A percentile compares a stretch with the other conserved stretches of the same genome.
Conservation (phyloP, 2,797 vertebrate species). For the Catharus ustulatus region DNA sequence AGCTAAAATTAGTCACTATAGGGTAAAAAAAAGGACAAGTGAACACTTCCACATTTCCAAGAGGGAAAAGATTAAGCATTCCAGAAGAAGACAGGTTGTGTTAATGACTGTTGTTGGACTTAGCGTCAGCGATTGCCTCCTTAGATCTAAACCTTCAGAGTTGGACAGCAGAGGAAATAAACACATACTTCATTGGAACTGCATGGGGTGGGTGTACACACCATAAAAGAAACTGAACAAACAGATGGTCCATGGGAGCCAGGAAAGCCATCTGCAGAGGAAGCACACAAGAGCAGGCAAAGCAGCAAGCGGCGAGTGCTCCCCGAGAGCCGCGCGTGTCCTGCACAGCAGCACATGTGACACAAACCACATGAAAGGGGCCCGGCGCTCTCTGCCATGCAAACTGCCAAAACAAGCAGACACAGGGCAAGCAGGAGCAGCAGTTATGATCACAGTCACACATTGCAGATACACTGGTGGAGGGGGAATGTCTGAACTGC, state of each 20-base stretch:
- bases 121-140: background rate
- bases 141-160: slow-evolving; percentile 1
- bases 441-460: background rate
- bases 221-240: slow-evolving; percentile 53
- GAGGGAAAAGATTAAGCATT: background rate
- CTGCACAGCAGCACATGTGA: slow-evolving; percentile 49
- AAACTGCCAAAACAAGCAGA: slow-evolving; percentile 52
- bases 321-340: background rate
- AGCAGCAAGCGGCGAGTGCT: background rate
- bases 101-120: background rate
- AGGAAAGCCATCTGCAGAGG: slow-evolving; percentile 53
- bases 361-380: slow-evolving; percentile 52
- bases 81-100: background rate
- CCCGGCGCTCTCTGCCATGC: background rate
- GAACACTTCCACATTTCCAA: background rate
- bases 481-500: slow-evolving; percentile 4
- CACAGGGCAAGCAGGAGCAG: background rate
- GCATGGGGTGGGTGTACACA: slow-evolving; percentile 13
- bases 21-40: slow-evolving; percentile 7
- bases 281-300: background rate
- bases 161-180: slow-evolving; percentile 20
- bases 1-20: slow-evolving; percentile 14
- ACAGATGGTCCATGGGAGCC: slow-evolving; percentile 21
- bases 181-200: slow-evolving; percentile 24
- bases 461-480: background rate